These are phyloP conservation scores for Labeo catla DNA, from an alignment of 2,113 vertebrate genomes.

Conservation along the genomic window DNA sequence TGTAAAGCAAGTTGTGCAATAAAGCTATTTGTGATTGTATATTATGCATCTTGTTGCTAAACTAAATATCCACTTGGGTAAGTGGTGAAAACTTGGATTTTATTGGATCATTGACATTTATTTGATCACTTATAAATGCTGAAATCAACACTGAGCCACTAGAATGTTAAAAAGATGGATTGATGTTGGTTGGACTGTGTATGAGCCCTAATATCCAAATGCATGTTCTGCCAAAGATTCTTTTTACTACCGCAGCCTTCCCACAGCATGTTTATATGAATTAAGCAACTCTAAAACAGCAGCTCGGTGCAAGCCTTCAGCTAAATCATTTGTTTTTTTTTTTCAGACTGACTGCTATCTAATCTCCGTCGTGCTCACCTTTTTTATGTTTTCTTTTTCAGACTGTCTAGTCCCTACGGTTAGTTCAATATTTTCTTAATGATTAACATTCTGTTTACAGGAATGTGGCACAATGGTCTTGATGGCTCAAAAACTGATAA, in stretches of 20 bases:
- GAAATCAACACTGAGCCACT: background rate
- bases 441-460: slow-evolving; percentile 14
- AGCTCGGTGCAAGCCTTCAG: background rate
- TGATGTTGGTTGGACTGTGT: background rate
- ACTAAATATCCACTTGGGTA: background rate
- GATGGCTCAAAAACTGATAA: background rate
- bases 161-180: background rate
- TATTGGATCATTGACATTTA: background rate
- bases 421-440: background rate
- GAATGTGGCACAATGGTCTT: slow-evolving; percentile 3
- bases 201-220: background rate
- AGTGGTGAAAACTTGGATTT: background rate
- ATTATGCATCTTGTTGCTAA: background rate
- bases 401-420: background rate
- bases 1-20: background rate
- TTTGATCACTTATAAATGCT: background rate
- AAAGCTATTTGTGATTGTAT: background rate
- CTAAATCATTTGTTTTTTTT: background rate
- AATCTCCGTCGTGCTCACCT: background rate
- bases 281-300: background rate
- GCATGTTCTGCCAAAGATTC: background rate
- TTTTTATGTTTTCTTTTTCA: background rate
- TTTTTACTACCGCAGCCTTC: background rate
- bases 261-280: background rate
- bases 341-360: background rate